A percentile compares a stretch with the other conserved stretches of the same genome.
Conservation (phyloP, 2,888 invertebrate species). For the Lasioglossum zephyrum region DNA sequence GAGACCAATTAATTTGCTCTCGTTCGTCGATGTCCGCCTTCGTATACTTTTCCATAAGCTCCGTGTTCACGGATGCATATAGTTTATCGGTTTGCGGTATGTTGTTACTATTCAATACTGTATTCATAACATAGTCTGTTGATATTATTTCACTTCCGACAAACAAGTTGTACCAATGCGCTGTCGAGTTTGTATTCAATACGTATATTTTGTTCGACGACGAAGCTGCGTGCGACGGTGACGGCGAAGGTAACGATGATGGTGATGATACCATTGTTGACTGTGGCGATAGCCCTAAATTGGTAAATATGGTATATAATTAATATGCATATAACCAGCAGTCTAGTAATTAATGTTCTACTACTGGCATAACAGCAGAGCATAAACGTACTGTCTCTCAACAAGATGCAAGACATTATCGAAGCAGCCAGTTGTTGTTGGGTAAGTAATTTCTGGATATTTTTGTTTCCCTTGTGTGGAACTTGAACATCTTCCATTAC, state of each 20-base stretch:
- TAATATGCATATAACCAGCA: not conserved
- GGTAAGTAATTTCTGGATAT: not conserved
- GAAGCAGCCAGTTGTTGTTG: not conserved
- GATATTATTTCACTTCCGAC: constrained; percentile 33
- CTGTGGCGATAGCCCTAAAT: not conserved
- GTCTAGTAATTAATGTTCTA: constrained; percentile 8
- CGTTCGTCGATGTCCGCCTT: accelerated
- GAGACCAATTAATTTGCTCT: constrained; percentile 56
- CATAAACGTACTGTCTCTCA: constrained; percentile 9
- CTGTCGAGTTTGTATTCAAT: constrained; percentile 15
- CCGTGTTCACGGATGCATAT: constrained; percentile 7
- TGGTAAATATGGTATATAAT: constrained; percentile 9
- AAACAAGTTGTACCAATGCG: constrained; percentile 13
- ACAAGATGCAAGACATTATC: constrained; percentile 13
- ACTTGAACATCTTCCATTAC: constrained; percentile 38
- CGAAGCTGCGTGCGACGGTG: not conserved
- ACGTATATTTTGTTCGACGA: constrained; percentile 18
- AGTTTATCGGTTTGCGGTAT: not conserved
- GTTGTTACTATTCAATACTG: not conserved
- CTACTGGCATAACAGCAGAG: not conserved
- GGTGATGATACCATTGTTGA: too few species aligned
- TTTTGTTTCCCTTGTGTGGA: not conserved
- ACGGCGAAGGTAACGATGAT: too few species aligned
- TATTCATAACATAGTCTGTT: not conserved
- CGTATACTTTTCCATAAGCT: constrained; percentile 20